phyloP scores from a whole-genome alignment of 2,888 invertebrate genomes.

The Polydesmus complanatus region DNA sequence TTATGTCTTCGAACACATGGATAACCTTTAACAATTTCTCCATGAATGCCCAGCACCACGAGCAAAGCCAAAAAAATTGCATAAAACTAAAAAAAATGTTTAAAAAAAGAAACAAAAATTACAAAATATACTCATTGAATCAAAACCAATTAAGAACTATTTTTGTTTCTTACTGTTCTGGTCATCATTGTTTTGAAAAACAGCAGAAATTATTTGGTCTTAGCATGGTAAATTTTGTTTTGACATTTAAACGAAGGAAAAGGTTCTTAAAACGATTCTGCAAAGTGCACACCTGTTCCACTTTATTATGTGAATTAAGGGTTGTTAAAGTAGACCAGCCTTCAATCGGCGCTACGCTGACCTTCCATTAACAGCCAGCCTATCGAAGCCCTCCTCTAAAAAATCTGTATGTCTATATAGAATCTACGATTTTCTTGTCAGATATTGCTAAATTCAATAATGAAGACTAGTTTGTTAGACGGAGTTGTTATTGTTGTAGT shows the following conservation, averaged over 20 bases:
- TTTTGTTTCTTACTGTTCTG: background rate
- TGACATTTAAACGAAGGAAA: background rate
- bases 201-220: background rate
- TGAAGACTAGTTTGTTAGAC: background rate
- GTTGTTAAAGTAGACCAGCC: background rate
- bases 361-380: too few species aligned
- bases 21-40: constrained; percentile 72
- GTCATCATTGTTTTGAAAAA: background rate
- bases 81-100: background rate
- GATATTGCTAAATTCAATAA: background rate
- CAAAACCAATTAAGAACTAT: background rate
- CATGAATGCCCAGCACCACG: constrained; percentile 69
- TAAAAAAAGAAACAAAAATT: background rate
- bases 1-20: constrained; percentile 80
- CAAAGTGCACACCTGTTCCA: background rate
- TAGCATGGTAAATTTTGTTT: background rate
- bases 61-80: constrained; percentile 50
- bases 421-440: background rate
- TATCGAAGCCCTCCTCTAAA: background rate
- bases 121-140: background rate
- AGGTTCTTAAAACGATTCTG: background rate
- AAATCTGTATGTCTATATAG: background rate
- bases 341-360: background rate
- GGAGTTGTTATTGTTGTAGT: background rate
- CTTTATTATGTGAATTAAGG: background rate